Evolutionary conservation across 2,888 invertebrate species (phyloP).

Genomic region (Heliconius sara): DNA sequence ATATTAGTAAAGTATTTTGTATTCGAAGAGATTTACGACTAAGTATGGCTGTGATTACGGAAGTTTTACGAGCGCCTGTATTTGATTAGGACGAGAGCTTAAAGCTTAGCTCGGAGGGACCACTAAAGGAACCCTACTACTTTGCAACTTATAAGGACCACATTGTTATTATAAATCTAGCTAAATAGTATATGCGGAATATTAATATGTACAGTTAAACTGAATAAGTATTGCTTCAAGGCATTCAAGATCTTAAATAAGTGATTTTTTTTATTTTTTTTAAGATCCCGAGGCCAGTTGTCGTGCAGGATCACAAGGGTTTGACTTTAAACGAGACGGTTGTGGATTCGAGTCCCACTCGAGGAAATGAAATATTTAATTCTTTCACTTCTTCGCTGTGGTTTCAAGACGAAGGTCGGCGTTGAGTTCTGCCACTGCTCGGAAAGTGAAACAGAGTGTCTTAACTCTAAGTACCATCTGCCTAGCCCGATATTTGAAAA

Average conservation of each 20-base stretch:
- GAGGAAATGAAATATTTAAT: too few relatives aligned
- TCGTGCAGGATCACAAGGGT: too few relatives aligned
- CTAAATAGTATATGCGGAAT: background rate
- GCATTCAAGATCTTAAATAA: background rate
- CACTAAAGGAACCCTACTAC: background rate
- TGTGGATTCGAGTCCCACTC: too few relatives aligned
- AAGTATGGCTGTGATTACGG: slow-evolving; percentile 24
- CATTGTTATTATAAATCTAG: background rate
- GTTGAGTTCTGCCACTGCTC: too few relatives aligned
- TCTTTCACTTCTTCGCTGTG: too few relatives aligned
- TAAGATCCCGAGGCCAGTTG: too few relatives aligned
- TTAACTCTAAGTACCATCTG: too few relatives aligned
- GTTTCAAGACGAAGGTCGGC: too few relatives aligned
- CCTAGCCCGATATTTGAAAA: too few relatives aligned
- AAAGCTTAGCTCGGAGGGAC: slow-evolving; percentile 6
- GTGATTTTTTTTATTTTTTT: too few relatives aligned
- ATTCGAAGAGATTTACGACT: background rate
- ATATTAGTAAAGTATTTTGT: slow-evolving; percentile 4
- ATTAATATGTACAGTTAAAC: background rate
- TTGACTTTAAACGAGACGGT: too few relatives aligned
- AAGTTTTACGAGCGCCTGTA: slow-evolving; percentile 23
- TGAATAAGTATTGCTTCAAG: background rate
- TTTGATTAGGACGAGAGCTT: slow-evolving; percentile 19
- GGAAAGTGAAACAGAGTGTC: too few relatives aligned
- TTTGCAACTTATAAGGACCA: background rate